Percentiles rank a stretch among this genome's conserved stretches.
Conservation (phyloP, 2,888 invertebrate genomes). For the Oscheius onirici region DNA sequence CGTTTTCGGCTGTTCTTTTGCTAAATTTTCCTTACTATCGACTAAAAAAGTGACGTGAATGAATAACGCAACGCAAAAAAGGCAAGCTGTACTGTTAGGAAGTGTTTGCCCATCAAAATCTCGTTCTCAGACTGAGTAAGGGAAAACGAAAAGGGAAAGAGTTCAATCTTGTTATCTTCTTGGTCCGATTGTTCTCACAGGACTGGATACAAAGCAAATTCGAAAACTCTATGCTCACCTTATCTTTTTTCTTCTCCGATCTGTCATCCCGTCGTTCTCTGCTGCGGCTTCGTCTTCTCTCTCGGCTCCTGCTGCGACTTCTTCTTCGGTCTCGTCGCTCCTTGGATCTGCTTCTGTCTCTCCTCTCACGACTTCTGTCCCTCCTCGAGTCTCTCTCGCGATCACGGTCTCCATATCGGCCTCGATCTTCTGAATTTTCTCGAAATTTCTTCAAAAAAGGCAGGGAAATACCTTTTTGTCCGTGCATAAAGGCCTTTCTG, state of each 20-base stretch:
- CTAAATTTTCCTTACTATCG: too few species aligned
- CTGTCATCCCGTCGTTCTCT: constrained; percentile 37
- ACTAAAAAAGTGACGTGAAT: too few species aligned
- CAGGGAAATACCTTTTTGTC: constrained; percentile 62
- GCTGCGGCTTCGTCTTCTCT: constrained; percentile 37
- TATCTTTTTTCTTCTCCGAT: constrained; percentile 33
- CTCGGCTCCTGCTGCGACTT: constrained; percentile 38
- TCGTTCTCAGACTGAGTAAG: too few species aligned
- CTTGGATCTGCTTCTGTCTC: constrained; percentile 41
- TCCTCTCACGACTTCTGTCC: constrained; percentile 56
- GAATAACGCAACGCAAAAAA: too few species aligned
- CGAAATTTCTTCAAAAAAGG: too few species aligned
- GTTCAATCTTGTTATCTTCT: too few species aligned
- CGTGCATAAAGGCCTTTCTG: constrained; percentile 75
- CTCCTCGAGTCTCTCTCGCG: constrained; percentile 52
- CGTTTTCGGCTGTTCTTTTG: too few species aligned
- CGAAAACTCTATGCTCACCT: not conserved
- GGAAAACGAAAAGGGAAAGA: too few species aligned
- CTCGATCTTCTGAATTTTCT: constrained; percentile 42
- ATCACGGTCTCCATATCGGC: constrained; percentile 34
- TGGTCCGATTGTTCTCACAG: too few species aligned
- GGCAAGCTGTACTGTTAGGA: too few species aligned
- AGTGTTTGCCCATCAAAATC: too few species aligned
- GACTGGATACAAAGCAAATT: not conserved
- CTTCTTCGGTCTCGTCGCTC: constrained; percentile 66